Percentiles rank a stretch among this genome's conserved stretches.
Evolutionary conservation across 2,113 vertebrate species (phyloP).

Genomic region (Archocentrus centrarchus): DNA sequence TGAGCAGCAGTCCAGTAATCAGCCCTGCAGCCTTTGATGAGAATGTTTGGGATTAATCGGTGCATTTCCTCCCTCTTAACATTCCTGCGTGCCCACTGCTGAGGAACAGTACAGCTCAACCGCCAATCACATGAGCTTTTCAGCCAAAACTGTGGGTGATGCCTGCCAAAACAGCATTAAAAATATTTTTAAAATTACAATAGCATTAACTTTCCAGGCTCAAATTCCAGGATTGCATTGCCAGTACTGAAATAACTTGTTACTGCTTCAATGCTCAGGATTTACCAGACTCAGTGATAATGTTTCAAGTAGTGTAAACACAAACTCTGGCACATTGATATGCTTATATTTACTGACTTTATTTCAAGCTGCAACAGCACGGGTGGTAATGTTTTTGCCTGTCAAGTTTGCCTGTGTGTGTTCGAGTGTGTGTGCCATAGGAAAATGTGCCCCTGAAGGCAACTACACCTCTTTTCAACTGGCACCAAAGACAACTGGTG

Average conservation of each 20-base stretch:
- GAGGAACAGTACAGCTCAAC: not conserved
- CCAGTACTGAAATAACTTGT: slow-evolving; percentile 1
- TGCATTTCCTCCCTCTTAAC: slow-evolving; percentile 70
- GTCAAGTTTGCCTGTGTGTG: not conserved
- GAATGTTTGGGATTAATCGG: slow-evolving; percentile 58
- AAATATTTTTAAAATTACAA: not conserved
- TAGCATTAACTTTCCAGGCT: not conserved
- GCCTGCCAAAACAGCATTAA: not conserved
- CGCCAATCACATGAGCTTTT: slow-evolving; percentile 26
- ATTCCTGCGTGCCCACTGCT: slow-evolving; percentile 61
- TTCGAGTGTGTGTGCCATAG: not conserved
- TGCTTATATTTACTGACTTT: not conserved
- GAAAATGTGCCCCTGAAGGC: not conserved
- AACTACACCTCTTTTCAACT: not conserved
- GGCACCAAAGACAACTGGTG: too few species aligned
- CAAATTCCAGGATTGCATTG: not conserved
- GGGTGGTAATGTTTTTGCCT: not conserved
- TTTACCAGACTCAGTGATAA: not conserved
- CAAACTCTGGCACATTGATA: not conserved
- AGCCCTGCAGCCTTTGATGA: slow-evolving; percentile 34
- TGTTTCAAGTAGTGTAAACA: not conserved
- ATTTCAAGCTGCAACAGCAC: not conserved
- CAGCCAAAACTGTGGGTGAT: not conserved
- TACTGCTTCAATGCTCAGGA: not conserved
- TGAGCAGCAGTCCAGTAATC: slow-evolving; percentile 58